Evolutionary conservation across 2,888 invertebrate species (phyloP).

Genomic region (Congeria kusceri): DNA sequence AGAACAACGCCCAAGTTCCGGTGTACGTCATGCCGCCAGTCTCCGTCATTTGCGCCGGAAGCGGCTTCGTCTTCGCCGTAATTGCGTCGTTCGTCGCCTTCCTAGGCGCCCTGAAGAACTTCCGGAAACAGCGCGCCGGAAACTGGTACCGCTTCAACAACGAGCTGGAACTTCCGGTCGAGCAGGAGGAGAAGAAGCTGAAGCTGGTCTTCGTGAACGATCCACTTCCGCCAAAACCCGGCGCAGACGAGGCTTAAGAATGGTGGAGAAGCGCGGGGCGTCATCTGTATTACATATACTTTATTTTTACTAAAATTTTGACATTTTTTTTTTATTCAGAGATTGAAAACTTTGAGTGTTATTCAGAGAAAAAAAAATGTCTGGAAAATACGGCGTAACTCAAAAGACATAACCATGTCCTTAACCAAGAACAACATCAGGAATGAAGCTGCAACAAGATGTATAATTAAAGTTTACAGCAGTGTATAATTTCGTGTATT

Average conservation of each 20-base stretch:
- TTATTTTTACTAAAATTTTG: no score
- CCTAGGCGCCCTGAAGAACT: conserved; percentile 18
- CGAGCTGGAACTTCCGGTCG: conserved; percentile 30
- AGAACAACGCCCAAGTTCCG: conserved; percentile 14
- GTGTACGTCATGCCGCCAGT: conserved; percentile 30
- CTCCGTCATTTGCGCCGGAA: conserved; percentile 37
- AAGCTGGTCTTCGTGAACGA: conserved; percentile 50
- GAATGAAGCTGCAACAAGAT: no score
- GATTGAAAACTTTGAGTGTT: no score
- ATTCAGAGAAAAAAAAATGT: no score
- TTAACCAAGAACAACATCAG: no score
- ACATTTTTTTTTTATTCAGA: no score
- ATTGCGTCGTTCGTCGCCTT: conserved; percentile 30
- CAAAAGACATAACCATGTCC: no score
- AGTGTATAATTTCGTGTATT: no score
- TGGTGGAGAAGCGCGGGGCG: no score
- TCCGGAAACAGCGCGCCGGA: conserved; percentile 7
- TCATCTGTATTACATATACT: no score
- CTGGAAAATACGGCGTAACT: no score
- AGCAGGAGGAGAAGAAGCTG: conserved; percentile 46
- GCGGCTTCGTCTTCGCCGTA: conserved; percentile 21
- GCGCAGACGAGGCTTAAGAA: conserved; percentile 26
- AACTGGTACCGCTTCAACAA: conserved; percentile 57
- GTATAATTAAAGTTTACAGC: no score
- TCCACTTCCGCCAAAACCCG: conserved; percentile 52